Percentiles rank a stretch among this genome's conserved stretches.
These are phyloP conservation scores for Lasius platythorax DNA, from an alignment of 2,888 invertebrate species.

Conservation along the genomic window DNA sequence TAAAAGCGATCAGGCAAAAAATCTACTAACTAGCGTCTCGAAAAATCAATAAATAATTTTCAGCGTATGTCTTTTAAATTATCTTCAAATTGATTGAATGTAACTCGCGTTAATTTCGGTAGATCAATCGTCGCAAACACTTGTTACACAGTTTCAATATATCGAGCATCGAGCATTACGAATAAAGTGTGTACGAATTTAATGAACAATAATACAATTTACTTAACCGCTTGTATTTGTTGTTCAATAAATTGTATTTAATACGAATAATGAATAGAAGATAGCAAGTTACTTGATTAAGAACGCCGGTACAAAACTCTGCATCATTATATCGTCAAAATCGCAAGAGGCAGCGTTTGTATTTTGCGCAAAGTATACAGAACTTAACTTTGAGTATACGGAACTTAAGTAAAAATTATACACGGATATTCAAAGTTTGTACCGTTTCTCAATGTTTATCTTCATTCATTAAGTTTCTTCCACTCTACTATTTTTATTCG, in stretches of 20 bases:
- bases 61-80: conserved; percentile 53
- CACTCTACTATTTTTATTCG: conserved; percentile 66
- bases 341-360: conserved; percentile 26
- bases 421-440: conserved; percentile 66
- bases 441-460: conserved; percentile 75
- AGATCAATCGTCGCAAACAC: conserved; percentile 18
- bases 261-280: conserved; percentile 80
- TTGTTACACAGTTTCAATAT: conserved; percentile 41
- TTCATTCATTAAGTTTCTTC: conserved; percentile 76
- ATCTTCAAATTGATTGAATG: conserved; percentile 7
- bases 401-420: conserved; percentile 53
- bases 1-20: conserved; percentile 76
- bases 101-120: conserved; percentile 10
- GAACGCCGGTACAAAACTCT: conserved; percentile 75
- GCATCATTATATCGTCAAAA: conserved; percentile 50
- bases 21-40: conserved; percentile 31
- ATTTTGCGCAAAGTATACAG: not conserved
- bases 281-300: conserved; percentile 71
- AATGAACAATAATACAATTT: conserved; percentile 57
- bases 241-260: conserved; percentile 56
- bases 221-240: conserved; percentile 49
- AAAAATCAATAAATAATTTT: conserved; percentile 74
- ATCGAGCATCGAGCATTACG: conserved; percentile 31
- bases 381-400: conserved; percentile 48
- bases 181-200: conserved; percentile 40